phyloP scores from a whole-genome alignment of 2,797 vertebrate genomes.

The Cyprinodon diabolis region DNA sequence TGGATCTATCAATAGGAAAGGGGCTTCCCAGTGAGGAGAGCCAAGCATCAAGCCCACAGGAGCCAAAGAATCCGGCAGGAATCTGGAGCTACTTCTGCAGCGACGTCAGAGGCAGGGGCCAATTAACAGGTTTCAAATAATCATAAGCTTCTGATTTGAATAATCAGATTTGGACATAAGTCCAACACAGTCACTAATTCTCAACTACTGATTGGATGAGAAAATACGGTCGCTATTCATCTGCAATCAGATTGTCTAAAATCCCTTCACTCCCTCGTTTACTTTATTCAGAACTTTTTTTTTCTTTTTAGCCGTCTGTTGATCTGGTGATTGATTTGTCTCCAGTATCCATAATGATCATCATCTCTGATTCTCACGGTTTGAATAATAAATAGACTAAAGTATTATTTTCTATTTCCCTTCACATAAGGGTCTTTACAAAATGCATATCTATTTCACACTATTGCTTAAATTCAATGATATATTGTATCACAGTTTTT shows the following conservation, averaged over 20 bases:
- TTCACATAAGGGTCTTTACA: background rate
- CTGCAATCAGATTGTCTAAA: slow-evolving; percentile 40
- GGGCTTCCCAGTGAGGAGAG: slow-evolving; percentile 60
- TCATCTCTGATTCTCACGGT: background rate
- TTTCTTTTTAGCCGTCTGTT: slow-evolving; percentile 38
- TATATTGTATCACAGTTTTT: background rate
- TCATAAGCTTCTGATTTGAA: slow-evolving; percentile 78
- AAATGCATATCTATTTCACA: background rate
- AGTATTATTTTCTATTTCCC: background rate
- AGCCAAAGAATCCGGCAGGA: slow-evolving; percentile 43
- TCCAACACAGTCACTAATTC: slow-evolving; percentile 59
- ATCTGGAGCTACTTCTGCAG: slow-evolving; percentile 34
- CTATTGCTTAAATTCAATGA: background rate
- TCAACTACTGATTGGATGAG: slow-evolving; percentile 46
- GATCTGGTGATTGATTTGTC: slow-evolving; percentile 29
- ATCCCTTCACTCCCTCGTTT: slow-evolving; percentile 22
- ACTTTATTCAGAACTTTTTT: slow-evolving; percentile 29
- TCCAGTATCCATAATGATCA: slow-evolving; percentile 15
- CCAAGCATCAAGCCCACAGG: slow-evolving; percentile 63
- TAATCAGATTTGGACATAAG: slow-evolving; percentile 75
- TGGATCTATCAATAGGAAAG: slow-evolving; percentile 65
- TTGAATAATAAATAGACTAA: background rate
- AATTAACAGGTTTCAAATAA: slow-evolving; percentile 80
- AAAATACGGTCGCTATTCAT: slow-evolving; percentile 28
- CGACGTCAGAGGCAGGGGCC: slow-evolving; percentile 62